Percentiles rank a stretch among this genome's conserved stretches.
Evolutionary conservation across 2,797 vertebrate species (phyloP).

Genomic region (Neolamprologus multifasciatus): DNA sequence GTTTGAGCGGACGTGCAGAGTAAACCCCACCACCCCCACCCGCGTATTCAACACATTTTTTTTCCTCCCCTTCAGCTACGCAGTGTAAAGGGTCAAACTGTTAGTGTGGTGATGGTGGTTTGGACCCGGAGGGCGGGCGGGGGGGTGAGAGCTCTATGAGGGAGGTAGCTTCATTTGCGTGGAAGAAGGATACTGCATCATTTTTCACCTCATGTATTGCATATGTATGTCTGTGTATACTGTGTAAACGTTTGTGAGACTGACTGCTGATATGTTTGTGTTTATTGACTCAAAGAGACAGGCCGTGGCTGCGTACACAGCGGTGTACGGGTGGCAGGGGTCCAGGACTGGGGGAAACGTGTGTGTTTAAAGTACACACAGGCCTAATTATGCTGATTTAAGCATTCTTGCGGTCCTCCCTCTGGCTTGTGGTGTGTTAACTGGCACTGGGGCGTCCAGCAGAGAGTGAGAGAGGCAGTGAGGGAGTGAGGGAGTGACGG

Average conservation of each 20-base stretch:
- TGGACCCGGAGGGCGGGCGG: not conserved
- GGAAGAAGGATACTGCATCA: constrained; percentile 17
- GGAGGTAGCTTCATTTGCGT: constrained; percentile 16
- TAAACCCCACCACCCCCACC: not conserved
- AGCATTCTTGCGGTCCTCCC: constrained; percentile 74
- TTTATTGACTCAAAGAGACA: constrained; percentile 70
- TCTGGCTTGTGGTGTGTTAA: constrained; percentile 73
- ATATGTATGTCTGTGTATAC: constrained; percentile 18
- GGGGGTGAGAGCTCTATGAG: constrained; percentile 16
- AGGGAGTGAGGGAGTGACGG: not conserved
- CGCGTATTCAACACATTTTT: constrained; percentile 18
- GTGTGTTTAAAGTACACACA: constrained; percentile 76
- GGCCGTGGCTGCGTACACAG: constrained; percentile 62
- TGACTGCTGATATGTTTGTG: constrained; percentile 67
- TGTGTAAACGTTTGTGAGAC: constrained; percentile 43
- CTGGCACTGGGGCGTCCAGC: constrained; percentile 63
- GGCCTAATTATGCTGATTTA: constrained; percentile 76
- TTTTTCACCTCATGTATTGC: constrained; percentile 39
- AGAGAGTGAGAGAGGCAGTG: constrained; percentile 12
- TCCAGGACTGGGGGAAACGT: constrained; percentile 72
- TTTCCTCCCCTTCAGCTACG: not conserved
- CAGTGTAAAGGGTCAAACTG: constrained; percentile 42
- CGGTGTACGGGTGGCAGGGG: constrained; percentile 70
- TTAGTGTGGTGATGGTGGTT: constrained; percentile 36
- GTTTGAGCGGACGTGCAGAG: constrained; percentile 5